A percentile compares a stretch with the other conserved stretches of the same genome.
Conservation (phyloP, 1,140 invertebrate species). For the Tenebrio molitor region DNA sequence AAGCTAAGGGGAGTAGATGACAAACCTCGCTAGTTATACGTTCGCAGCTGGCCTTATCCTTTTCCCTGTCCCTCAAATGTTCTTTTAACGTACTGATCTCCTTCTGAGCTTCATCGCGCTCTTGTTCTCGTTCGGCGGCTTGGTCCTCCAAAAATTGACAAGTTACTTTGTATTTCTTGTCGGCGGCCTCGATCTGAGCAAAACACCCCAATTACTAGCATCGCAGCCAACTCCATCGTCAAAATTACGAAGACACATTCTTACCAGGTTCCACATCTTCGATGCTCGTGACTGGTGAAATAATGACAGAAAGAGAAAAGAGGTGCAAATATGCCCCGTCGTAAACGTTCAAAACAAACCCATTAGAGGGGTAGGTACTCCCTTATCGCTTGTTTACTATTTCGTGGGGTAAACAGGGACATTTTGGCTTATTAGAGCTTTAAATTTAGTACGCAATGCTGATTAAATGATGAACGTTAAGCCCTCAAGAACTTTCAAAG, state of each 20-base stretch:
- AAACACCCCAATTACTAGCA: slow-evolving; percentile 14
- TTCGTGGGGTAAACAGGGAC: too few species aligned
- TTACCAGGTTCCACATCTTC: background rate
- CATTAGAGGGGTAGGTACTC: too few species aligned
- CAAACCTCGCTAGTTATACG: slow-evolving; percentile 71
- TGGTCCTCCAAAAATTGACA: slow-evolving; percentile 85
- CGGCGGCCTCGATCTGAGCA: slow-evolving; percentile 80
- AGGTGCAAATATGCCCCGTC: too few species aligned
- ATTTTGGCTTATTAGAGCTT: too few species aligned
- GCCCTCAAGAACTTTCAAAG: too few species aligned
- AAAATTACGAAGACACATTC: background rate
- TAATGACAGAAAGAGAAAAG: too few species aligned
- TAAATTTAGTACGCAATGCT: too few species aligned
- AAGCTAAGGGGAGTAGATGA: slow-evolving; percentile 46
- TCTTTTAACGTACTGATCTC: slow-evolving; percentile 74
- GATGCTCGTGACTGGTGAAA: too few species aligned
- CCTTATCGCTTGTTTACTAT: too few species aligned
- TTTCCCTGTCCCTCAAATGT: slow-evolving; percentile 74
- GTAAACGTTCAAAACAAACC: too few species aligned
- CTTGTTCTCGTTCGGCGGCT: slow-evolving; percentile 80
- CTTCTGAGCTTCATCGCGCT: slow-evolving; percentile 81
- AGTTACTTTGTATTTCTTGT: slow-evolving; percentile 81
- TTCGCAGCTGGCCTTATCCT: slow-evolving; percentile 71
- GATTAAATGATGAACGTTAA: too few species aligned
- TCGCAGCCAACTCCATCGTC: background rate